phyloP scores from a whole-genome alignment of 1,140 invertebrate species.

The Drosophila gunungcola region DNA sequence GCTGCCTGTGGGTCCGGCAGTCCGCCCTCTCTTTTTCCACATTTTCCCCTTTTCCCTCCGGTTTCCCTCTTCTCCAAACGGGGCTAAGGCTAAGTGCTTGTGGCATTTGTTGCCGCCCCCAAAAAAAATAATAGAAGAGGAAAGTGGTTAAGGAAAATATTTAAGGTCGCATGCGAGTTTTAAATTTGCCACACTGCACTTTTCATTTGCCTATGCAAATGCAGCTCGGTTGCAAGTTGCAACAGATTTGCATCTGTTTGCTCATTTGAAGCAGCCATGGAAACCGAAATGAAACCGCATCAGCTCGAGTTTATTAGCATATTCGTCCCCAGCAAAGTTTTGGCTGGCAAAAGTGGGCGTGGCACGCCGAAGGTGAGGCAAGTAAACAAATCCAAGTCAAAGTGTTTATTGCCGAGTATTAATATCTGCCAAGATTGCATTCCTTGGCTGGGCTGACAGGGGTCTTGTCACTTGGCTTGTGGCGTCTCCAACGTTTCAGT shows the following conservation, averaged over 20 bases:
- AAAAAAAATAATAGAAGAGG: constrained; percentile 37
- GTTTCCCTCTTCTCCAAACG: constrained; percentile 12
- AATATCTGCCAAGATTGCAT: constrained; percentile 54
- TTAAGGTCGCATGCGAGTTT: constrained; percentile 47
- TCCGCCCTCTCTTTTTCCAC: constrained; percentile 6
- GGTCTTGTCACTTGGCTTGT: constrained; percentile 33
- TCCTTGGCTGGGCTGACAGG: constrained; percentile 8
- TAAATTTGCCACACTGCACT: constrained; percentile 47
- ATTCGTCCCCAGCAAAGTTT: constrained; percentile 47
- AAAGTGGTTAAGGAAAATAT: constrained; percentile 20
- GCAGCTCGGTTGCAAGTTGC: constrained; percentile 31
- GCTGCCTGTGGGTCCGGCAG: constrained; percentile 44
- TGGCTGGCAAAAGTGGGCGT: constrained; percentile 17
- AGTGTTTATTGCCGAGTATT: constrained; percentile 63
- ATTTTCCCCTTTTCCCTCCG: not conserved
- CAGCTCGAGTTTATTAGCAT: constrained; percentile 52
- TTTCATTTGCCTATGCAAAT: constrained; percentile 59
- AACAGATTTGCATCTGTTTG: constrained; percentile 64
- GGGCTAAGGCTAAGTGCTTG: constrained; percentile 64
- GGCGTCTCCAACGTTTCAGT: constrained; percentile 11
- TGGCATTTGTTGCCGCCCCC: constrained; percentile 53
- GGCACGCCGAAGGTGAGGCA: constrained; percentile 2
- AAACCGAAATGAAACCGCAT: constrained; percentile 70
- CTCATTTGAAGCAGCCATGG: constrained; percentile 52
- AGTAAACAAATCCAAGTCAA: constrained; percentile 23